Base-by-base conservation (phyloP, 1,140 invertebrate genomes). In the Drosophila nannoptera region DNA sequence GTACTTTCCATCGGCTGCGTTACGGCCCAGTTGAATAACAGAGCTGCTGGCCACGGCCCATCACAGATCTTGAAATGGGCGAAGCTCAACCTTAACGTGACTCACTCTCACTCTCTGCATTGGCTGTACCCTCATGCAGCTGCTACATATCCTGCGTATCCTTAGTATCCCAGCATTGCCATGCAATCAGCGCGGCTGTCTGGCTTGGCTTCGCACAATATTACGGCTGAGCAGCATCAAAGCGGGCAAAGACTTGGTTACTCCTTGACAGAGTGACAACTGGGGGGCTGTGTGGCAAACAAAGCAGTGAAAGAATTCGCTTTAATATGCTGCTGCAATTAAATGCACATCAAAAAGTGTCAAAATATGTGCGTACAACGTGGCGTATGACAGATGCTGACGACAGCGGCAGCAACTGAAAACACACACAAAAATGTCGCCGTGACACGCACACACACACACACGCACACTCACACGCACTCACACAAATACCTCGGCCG, bases 331-430 rank as follows among this genome's bases (percentile, higher is more conserved):
- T 43, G 63, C 61, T 75, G 74, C 78, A 81, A 81, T 81, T 82
- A 81, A 82, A 64, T 81, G 78, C 70, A 81, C 78, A 81, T 81
- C 77, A 43, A 82, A 69, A 72, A 81, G 49, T 81, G 77, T 73
- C 69, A 80, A 69, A 75, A 42, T 68, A 62, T 58, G 77, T 56
- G 56, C 60, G 73, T 73, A 61, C 53, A 63, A 81, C 64, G 46
- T 75, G 77, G 65, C 70, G 70, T 73, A 73, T 80, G 78, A 82
- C 78, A 81, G 53, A 69, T 66, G 42, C 43, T 36, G 54, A 40
- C 45, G 31, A 36, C 62, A 35, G 42, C 35, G 22, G 22, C 22
- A 22, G 3, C 22, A 22, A 22, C 46, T 33, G 52, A 36, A 36
- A 33, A 36, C 62, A 35, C 46, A 32, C 33, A 36, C 38, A 48